phyloP scores from a whole-genome alignment of 1,140 invertebrate genomes.

The Drosophila mayri region DNA sequence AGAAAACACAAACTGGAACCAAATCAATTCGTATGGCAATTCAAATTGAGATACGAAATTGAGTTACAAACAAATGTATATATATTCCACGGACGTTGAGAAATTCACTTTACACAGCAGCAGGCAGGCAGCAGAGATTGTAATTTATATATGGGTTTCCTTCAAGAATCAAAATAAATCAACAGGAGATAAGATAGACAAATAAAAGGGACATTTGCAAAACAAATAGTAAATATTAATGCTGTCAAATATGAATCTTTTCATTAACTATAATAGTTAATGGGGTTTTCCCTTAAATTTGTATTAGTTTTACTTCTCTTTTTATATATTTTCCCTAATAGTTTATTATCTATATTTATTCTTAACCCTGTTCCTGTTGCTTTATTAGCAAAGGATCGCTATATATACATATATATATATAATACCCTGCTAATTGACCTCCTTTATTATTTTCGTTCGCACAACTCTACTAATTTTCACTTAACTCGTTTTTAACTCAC shows the following conservation, averaged over 20 bases:
- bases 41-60: constrained; percentile 71
- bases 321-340: background rate
- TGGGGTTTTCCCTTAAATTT: background rate
- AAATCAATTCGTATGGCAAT: constrained; percentile 67
- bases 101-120: constrained; percentile 20
- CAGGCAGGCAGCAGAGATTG: background rate
- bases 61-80: constrained; percentile 22
- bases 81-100: constrained; percentile 31
- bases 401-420: constrained; percentile 4
- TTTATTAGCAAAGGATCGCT: constrained; percentile 49
- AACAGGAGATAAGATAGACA: background rate
- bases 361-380: constrained; percentile 9
- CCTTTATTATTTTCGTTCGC: constrained; percentile 36
- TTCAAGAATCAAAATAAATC: constrained; percentile 3
- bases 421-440: constrained; percentile 54
- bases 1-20: constrained; percentile 45
- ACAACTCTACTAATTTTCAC: constrained; percentile 59
- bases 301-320: background rate
- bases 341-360: background rate
- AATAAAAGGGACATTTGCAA: background rate
- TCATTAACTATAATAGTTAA: too few relatives aligned
- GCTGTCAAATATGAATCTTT: background rate
- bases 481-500: constrained; percentile 87
- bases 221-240: background rate
- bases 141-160: background rate